Evolutionary conservation across 2,888 invertebrate genomes (phyloP), one percentile per base, ranked within the genome.

Genomic region (Phaedon cochleariae): DNA sequence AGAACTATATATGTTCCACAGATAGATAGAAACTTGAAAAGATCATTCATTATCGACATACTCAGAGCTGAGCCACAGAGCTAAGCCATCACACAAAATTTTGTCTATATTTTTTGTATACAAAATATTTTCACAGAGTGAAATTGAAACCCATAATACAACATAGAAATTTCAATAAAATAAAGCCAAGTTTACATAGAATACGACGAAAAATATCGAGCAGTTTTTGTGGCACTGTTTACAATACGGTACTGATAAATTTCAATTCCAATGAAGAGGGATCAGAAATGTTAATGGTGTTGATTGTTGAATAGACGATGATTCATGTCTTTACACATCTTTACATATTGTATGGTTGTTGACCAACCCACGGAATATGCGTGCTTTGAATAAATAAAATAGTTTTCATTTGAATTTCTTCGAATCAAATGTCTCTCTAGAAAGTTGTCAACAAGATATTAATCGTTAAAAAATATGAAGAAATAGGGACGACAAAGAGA

Each of bases 291-390:
- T 72, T 69, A 70, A 72, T 64, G 60, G 65, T 62, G 65, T 68
- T 70, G 64, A 71, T 71, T 71, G 68, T 67, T 71, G 66, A 71
- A 66, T 64, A 45, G 65, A 41, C 22, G 64, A 66, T 71, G 71
- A 71, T 62, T 71, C 71, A 71, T 53, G 26, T 18, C 48, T 63
- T 57, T 63, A 63, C 41, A 41, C 15, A 41, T 26, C 12, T 6
- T 49, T 63, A 63, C 41, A 41, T 41, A 41, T 26, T 4, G n/a
- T 49, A 41, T n/a, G 15, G 12, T 41, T 41, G 41, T 41, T 41
- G 41, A 41, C 41, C 15, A n/a, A 41, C 41, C 41, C 15, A 41
- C 12, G 41, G 15, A 15, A 15, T 15, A 41, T 41, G 41, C n/a
- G n/a, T 41, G 41, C 41, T 41, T 41, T 41, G 41, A 41, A 41